Evolutionary conservation across 2,888 invertebrate species (phyloP).

Genomic region (Eledone cirrhosa): DNA sequence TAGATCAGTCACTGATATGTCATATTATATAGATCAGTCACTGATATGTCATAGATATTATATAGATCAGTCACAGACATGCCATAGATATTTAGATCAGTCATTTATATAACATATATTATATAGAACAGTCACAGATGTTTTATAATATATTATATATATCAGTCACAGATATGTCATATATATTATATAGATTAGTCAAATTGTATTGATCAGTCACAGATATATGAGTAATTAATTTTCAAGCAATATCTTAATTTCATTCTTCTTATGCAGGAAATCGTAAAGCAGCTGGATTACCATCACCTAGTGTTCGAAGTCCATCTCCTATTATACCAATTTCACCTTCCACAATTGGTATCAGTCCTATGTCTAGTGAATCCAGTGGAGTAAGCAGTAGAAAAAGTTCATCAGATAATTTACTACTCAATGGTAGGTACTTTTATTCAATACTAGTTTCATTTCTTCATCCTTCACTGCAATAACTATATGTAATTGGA

Average conservation of each 20-base stretch:
- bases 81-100: too few species aligned
- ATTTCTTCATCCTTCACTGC: background rate
- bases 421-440: conserved; percentile 62
- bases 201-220: too few species aligned
- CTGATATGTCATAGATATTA: too few species aligned
- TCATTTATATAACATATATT: too few species aligned
- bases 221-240: conserved; percentile 16
- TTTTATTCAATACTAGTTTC: background rate
- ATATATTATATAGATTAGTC: too few species aligned
- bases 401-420: conserved; percentile 81
- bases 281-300: conserved; percentile 46
- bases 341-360: conserved; percentile 40
- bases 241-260: too few species aligned
- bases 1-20: too few species aligned
- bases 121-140: too few species aligned
- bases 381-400: conserved; percentile 94
- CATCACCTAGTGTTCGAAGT: conserved; percentile 52
- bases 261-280: conserved; percentile 36
- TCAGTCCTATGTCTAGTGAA: conserved; percentile 69
- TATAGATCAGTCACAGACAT: too few species aligned
- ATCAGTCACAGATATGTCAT: too few species aligned
- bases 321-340: conserved; percentile 54
- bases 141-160: too few species aligned
- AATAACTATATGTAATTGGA: background rate
- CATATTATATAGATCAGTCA: too few species aligned